A percentile compares a stretch with the other conserved stretches of the same genome.
These are phyloP conservation scores for Oedothorax gibbosus DNA, from an alignment of 1,140 invertebrate species.

Conservation along the genomic window DNA sequence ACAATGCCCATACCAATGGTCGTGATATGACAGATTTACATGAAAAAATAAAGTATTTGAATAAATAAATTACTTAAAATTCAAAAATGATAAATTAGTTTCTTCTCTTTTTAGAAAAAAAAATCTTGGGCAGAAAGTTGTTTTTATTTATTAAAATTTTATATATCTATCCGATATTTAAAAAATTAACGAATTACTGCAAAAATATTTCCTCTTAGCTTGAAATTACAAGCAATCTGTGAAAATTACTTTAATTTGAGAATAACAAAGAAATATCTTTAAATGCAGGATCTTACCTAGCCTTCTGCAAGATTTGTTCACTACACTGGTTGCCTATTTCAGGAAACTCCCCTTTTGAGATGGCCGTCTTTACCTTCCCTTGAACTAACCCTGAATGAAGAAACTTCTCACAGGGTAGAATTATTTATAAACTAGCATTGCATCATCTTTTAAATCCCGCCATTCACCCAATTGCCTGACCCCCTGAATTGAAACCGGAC, in stretches of 20 bases:
- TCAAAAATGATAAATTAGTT: not conserved
- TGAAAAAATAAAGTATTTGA: slow-evolving; percentile 1
- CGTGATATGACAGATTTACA: not conserved
- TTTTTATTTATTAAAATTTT: not conserved
- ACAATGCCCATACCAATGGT: not conserved
- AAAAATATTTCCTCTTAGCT: not conserved
- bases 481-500: too few species aligned
- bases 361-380: too few species aligned
- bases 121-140: not conserved
- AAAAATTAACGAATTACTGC: not conserved
- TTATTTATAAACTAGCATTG: too few species aligned
- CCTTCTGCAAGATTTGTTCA: slow-evolving; percentile 81
- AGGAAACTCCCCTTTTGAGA: slow-evolving; percentile 88
- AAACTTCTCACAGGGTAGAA: too few species aligned
- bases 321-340: slow-evolving; percentile 88
- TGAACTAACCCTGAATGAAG: too few species aligned
- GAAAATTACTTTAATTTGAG: not conserved
- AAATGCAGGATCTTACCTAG: slow-evolving; percentile 74
- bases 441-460: too few species aligned
- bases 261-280: slow-evolving; percentile 18
- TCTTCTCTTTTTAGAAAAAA: slow-evolving; percentile 18
- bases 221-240: not conserved
- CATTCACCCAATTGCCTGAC: too few species aligned
- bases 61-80: not conserved
- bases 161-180: not conserved